These are phyloP conservation scores for Antheraea yamamai DNA, from an alignment of 2,888 invertebrate genomes.

Conservation along the genomic window DNA sequence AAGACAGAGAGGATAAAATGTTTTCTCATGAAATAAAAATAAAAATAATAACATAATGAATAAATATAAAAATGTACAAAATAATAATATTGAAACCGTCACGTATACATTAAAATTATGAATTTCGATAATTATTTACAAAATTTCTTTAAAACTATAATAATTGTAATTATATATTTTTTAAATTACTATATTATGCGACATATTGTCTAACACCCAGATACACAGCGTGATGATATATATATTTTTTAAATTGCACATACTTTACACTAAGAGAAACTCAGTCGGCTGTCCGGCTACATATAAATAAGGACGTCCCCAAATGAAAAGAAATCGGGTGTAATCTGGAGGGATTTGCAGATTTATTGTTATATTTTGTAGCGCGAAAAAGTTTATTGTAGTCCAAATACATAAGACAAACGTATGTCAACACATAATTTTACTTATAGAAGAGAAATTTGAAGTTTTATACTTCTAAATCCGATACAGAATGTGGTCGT, in stretches of 20 bases:
- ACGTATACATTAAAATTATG: background rate
- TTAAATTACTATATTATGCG: background rate
- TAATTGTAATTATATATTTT: background rate
- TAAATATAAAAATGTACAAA: background rate
- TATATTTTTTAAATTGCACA: background rate
- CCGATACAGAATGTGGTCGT: background rate
- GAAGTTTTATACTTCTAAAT: background rate
- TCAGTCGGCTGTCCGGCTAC: background rate
- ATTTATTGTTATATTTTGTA: background rate
- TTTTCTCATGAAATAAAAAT: background rate
- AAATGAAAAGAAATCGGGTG: background rate
- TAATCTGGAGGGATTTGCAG: constrained; percentile 3
- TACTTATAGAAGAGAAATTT: background rate
- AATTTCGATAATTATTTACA: constrained; percentile 2
- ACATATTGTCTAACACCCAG: background rate
- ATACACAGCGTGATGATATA: background rate
- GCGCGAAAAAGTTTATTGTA: background rate
- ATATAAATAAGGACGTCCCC: background rate
- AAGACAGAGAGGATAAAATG: background rate
- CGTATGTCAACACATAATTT: background rate
- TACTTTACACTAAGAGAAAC: background rate
- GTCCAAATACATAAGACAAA: background rate
- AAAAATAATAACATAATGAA: background rate
- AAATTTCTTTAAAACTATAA: background rate
- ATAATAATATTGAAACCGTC: background rate